Conservation (phyloP, 2,888 invertebrate species). For the Microctonus hyperodae region DNA sequence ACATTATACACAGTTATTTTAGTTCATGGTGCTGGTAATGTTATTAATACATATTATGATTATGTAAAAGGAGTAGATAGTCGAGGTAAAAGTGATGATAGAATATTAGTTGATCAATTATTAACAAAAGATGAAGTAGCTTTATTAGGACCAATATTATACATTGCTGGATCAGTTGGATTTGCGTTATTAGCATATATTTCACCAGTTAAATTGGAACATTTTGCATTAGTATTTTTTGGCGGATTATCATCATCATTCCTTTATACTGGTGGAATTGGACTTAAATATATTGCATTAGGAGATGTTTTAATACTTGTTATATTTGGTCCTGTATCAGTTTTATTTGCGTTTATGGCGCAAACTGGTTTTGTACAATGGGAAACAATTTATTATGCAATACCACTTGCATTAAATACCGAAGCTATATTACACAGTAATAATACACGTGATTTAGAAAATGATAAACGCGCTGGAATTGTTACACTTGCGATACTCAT, state of each 20-base stretch:
- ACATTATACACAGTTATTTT: slow-evolving; percentile 87
- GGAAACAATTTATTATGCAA: slow-evolving; percentile 91
- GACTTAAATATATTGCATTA: slow-evolving; percentile 92
- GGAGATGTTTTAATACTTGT: slow-evolving; percentile 92
- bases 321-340: slow-evolving; percentile 93
- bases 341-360: slow-evolving; percentile 90
- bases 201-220: slow-evolving; percentile 94
- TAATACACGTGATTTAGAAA: slow-evolving; percentile 90
- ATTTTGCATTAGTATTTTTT: slow-evolving; percentile 92
- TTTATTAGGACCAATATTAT: slow-evolving; percentile 86
- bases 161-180: slow-evolving; percentile 84
- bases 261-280: slow-evolving; percentile 95
- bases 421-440: slow-evolving; percentile 96
- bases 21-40: slow-evolving; percentile 95
- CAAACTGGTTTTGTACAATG: slow-evolving; percentile 92
- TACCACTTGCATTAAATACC: slow-evolving; percentile 91
- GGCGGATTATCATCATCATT: slow-evolving; percentile 95
- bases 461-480: slow-evolving; percentile 88
- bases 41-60: slow-evolving; percentile 96
- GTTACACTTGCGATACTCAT: slow-evolving; percentile 94
- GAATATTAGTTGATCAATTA: slow-evolving; percentile 93
- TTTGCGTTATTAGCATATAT: slow-evolving; percentile 79
- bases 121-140: slow-evolving; percentile 83
- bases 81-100: slow-evolving; percentile 85
- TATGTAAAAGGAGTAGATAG: slow-evolving; percentile 94